These are phyloP conservation scores for Ascidia mentula DNA, from an alignment of 23 tunicate species.

Conservation along the genomic window DNA sequence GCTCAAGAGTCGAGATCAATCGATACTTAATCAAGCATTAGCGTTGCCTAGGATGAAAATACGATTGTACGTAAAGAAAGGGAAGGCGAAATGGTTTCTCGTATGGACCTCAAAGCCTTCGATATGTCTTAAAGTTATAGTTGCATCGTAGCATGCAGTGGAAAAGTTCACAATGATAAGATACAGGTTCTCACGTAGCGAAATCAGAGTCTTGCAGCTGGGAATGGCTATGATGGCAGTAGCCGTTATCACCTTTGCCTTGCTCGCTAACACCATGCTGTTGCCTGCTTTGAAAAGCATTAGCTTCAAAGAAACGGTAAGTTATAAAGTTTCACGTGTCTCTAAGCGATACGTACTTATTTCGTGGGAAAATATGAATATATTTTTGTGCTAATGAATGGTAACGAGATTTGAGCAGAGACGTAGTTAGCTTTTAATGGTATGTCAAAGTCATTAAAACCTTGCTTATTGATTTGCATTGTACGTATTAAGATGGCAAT, in stretches of 20 bases:
- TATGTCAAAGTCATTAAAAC: too few relatives aligned
- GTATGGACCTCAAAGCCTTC: not conserved
- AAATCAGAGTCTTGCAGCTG: conserved; percentile 12
- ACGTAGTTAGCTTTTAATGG: not conserved
- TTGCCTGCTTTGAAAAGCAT: conserved; percentile 15
- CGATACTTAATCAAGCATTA: conserved; percentile 1
- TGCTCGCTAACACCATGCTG: conserved; percentile 21
- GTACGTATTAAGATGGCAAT: too few relatives aligned
- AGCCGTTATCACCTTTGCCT: conserved; percentile 10
- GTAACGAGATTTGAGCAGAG: too few relatives aligned
- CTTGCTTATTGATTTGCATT: too few relatives aligned
- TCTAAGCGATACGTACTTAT: too few relatives aligned
- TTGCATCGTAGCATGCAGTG: not conserved
- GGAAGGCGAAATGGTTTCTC: too few relatives aligned
- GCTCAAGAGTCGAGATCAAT: not conserved
- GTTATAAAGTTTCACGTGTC: not conserved
- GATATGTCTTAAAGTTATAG: not conserved
- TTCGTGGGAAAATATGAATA: too few relatives aligned
- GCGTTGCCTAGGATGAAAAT: not conserved
- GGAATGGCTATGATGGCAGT: conserved; percentile 11
- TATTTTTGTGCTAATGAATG: too few relatives aligned
- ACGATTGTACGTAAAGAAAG: too few relatives aligned
- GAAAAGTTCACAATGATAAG: not conserved
- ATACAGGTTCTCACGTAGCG: conserved; percentile 19
- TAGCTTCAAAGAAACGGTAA: conserved; percentile 16